A percentile compares a stretch with the other conserved stretches of the same genome.
Evolutionary conservation across 2,797 vertebrate genomes (phyloP).

Genomic region (Enoplosus armatus): DNA sequence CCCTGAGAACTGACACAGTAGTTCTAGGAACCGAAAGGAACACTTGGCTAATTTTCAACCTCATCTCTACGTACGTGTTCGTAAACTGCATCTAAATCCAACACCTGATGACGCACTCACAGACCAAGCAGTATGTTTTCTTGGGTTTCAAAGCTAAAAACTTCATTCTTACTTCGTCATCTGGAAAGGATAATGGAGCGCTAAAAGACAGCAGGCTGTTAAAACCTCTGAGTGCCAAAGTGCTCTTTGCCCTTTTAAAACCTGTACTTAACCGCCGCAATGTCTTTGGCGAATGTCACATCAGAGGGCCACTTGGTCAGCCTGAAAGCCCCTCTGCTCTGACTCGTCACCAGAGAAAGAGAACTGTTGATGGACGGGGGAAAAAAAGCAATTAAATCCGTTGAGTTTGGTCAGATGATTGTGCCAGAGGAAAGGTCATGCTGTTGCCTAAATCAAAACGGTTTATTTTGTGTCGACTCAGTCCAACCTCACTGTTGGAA

Average conservation of each 20-base stretch:
- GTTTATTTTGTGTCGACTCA: too few species aligned
- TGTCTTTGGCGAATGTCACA: background rate
- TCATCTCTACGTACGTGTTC: background rate
- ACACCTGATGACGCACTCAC: background rate
- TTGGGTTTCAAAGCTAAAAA: background rate
- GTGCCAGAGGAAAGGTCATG: background rate
- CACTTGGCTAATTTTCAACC: background rate
- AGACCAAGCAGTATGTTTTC: background rate
- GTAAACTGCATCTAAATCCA: background rate
- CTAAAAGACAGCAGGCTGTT: too few species aligned
- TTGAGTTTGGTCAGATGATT: too few species aligned
- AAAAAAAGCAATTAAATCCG: too few species aligned
- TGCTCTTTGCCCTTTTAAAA: background rate
- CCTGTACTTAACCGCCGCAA: background rate
- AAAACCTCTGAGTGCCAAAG: background rate
- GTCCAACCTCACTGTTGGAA: too few species aligned
- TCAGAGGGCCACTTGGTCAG: background rate
- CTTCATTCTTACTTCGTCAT: background rate
- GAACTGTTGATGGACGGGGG: background rate
- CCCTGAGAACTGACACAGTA: background rate
- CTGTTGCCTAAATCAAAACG: too few species aligned
- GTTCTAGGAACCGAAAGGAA: background rate
- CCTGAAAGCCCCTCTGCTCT: background rate
- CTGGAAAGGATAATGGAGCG: background rate
- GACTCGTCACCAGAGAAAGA: background rate